Evolutionary conservation across 2,113 vertebrate genomes (phyloP), one percentile per base, ranked within the genome.

Genomic region (Indri indri): DNA sequence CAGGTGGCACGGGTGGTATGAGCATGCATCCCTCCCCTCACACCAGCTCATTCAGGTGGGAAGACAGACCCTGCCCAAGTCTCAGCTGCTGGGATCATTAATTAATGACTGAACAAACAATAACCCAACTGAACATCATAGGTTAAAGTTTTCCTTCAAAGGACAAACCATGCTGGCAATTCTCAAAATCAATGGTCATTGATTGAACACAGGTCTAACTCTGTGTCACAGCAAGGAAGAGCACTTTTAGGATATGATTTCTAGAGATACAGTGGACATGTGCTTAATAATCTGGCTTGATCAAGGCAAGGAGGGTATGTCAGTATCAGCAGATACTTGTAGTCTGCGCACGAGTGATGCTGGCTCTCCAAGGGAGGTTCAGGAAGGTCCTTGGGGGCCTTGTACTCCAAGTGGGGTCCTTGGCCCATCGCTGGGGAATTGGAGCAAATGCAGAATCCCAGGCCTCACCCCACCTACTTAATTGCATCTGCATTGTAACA

Each of bases 1-100:
- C 1, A 27, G 74, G 20, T 30, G 47, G 40, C 5, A 7, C 0
- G 3, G 23, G 23, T 2, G 70, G 45, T 10, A 11, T 3, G 13
- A 16, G 34, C 25, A 27, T 14, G 61, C 27, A 13, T 7, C 6
- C 34, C 20, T 27, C 25, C 20, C 22, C 17, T 11, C 5, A 30
- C 20, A 14, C 25, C 1, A n/a, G 40, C 84, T 30, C 34, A 50
- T 23, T 6, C 32, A 42, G 82, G 27, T 30, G 79, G 47, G 34
- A 71, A 81, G 13, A 63, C 4, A 47, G 68, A 23, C 40, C 27
- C 68, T 5, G 11, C 50, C 5, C 37, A 57, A 17, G 23, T n/a
- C 59, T 70, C 25, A 34, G 40, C 6, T 13, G 30, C 40, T 9
- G 1, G 4, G n/a, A 2, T 20, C 30, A n/a, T 22, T 22, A 17